Percentiles rank a stretch among this genome's conserved stretches.
Conservation (phyloP, 2,113 vertebrate species). For the Nibea albiflora region DNA sequence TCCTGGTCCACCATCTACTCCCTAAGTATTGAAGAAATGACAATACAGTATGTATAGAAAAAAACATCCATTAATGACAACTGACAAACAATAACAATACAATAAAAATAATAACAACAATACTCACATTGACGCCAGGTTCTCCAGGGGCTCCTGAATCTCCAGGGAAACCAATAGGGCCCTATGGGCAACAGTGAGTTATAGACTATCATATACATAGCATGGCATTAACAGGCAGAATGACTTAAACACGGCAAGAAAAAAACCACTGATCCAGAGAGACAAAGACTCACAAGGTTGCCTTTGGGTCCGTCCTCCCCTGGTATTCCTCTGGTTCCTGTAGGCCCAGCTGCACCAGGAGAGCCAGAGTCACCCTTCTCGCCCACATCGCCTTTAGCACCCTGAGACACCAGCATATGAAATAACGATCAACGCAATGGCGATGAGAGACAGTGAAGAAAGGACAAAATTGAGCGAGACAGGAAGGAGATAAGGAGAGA, state of each 20-base stretch:
- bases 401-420: slow-evolving; percentile 77
- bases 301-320: slow-evolving; percentile 95
- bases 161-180: slow-evolving; percentile 88
- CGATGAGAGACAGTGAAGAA: background rate
- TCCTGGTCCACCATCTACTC: slow-evolving; percentile 86
- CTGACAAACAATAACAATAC: background rate
- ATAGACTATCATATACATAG: slow-evolving; percentile 1
- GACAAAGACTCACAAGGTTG: slow-evolving; percentile 82
- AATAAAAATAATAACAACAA: background rate
- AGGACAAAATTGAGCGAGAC: background rate
- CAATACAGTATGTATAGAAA: background rate
- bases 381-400: slow-evolving; percentile 88
- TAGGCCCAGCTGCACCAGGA: slow-evolving; percentile 88
- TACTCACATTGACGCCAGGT: slow-evolving; percentile 84
- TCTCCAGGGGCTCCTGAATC: slow-evolving; percentile 89
- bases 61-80: background rate
- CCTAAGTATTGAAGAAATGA: slow-evolving; percentile 78
- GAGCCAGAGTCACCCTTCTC: slow-evolving; percentile 92
- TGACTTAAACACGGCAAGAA: slow-evolving; percentile 25
- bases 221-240: slow-evolving; percentile 26
- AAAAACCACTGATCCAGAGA: slow-evolving; percentile 29
- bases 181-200: slow-evolving; percentile 77
- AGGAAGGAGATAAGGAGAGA: background rate
- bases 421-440: slow-evolving; percentile 10
- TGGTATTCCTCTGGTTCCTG: slow-evolving; percentile 88